Base-by-base conservation (phyloP, 2,113 vertebrate genomes). In the Euleptes europaea region DNA sequence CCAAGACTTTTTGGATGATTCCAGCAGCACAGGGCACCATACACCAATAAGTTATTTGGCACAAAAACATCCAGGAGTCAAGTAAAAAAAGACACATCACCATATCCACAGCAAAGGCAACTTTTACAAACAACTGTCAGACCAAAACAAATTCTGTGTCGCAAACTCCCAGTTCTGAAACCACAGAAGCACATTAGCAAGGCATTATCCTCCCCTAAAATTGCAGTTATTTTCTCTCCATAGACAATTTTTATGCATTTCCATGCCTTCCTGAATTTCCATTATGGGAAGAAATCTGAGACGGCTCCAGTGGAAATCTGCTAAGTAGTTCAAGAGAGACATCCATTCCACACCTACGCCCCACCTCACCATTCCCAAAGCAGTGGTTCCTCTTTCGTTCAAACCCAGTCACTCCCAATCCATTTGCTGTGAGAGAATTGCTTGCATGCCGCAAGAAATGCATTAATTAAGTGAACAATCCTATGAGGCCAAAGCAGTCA, bases 191-290 rank as follows among this genome's bases (percentile, higher is more conserved):
- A 72, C 75, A 74, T 86, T 73, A 91, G 88, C 83, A 65, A 85
- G 88, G 92, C 92, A 93, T 84, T 93, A 91, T 88, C 92, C 90
- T 84, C 70, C 83, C 90, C 91, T 84, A 47, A 65, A 73, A 91
- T 66, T 49, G 87, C 87, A 87, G 86, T 88, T 91, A 86, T 93
- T 91, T 93, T 89, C 90, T 92, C 70, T 86, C 86, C 90, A 92
- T 91, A 92, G 33, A 92, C 4, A 51, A 89, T 83, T 90, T 93
- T 91, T 89, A 51, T 84, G 72, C 89, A 44, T 69, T 84, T 87
- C 84, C 66, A 2, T 77, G 88, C 90, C 88, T 90, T 91, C 85
- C 60, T 12, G 13, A 11, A 12, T 35, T 80, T 49, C 90, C 91
- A 82, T 86, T 84, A 90, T 89, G 88, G 71, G 80, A 1, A 54